These are phyloP conservation scores for Lichenostomus cassidix DNA, from an alignment of 2,113 vertebrate species.

Conservation along the genomic window DNA sequence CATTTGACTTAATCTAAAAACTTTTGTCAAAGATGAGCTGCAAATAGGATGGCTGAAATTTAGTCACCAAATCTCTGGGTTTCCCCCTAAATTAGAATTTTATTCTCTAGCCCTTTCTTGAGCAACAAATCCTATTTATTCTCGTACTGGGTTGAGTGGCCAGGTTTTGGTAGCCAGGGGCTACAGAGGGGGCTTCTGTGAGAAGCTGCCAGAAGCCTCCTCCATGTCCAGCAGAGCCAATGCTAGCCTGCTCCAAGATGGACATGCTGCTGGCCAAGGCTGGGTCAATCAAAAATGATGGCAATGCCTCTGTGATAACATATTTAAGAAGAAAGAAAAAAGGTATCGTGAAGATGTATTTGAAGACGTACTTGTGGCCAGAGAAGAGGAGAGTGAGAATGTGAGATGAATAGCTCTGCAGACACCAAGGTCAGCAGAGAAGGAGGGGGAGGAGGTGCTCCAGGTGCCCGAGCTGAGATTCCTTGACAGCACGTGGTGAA, in stretches of 20 bases:
- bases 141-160: background rate
- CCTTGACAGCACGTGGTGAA: background rate
- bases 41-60: background rate
- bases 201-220: background rate
- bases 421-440: background rate
- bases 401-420: background rate
- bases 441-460: background rate
- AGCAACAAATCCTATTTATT: background rate
- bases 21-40: background rate
- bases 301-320: background rate
- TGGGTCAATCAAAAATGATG: background rate
- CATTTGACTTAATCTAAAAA: conserved; percentile 17
- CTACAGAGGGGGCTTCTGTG: background rate
- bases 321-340: background rate
- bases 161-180: background rate
- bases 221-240: background rate
- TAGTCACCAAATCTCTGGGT: background rate
- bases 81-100: background rate
- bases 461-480: background rate
- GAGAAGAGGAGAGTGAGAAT: background rate
- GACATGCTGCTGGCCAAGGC: fast-evolving
- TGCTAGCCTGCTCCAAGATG: background rate
- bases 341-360: too few species aligned
- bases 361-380: background rate
- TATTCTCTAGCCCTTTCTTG: background rate